Base-by-base conservation (phyloP, 2,797 vertebrate species). In the Gymnodraco acuticeps region DNA sequence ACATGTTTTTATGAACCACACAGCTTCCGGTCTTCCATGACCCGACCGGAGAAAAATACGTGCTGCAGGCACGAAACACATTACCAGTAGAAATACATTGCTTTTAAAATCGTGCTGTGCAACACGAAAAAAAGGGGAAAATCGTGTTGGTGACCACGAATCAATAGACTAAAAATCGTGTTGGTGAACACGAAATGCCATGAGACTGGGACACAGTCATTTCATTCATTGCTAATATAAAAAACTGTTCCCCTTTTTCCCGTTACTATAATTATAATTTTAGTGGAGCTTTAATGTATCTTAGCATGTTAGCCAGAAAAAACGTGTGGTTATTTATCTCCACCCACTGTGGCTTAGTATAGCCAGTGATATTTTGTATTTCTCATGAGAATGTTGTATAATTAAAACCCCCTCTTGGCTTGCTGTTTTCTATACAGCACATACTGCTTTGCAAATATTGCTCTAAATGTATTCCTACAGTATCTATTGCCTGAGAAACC, bases 401-500 rank as follows among this genome's bases (percentile, higher is more conserved):
- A 87, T 81, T 83, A 74, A 87, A 90, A 71, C 67, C 81, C 52
- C 52, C 42, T 63, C 64, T 84, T 74, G 80, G 69, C 63, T 12
- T 41, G 31, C 47, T 38, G 38, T 46, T 69, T 64, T 52, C 42
- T 46, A 14, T 54, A 54, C 42, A 51, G 60, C 60, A 45, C 77
- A 66, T 69, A 78, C 48, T 46, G 41, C 74, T 81, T 72, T 53
- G 59, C 68, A 85, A 87, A 88, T 81, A 86, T 77, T 77, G 64
- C 75, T 81, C 86, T 75, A 80, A 77, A 88, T 87, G 75, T 81
- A 65, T 75, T 74, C 65, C 72, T 83, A 56, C 80, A 84, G 81
- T 77, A 69, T 89, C 73, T 84, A 68, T 61, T 85, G 89, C 84
- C 82, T 65, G 73, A 78, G 83, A 88, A 86, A 91, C 72, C 67